phyloP scores from a whole-genome alignment of 2,113 vertebrate genomes.

The Paraplagusia blochii region DNA sequence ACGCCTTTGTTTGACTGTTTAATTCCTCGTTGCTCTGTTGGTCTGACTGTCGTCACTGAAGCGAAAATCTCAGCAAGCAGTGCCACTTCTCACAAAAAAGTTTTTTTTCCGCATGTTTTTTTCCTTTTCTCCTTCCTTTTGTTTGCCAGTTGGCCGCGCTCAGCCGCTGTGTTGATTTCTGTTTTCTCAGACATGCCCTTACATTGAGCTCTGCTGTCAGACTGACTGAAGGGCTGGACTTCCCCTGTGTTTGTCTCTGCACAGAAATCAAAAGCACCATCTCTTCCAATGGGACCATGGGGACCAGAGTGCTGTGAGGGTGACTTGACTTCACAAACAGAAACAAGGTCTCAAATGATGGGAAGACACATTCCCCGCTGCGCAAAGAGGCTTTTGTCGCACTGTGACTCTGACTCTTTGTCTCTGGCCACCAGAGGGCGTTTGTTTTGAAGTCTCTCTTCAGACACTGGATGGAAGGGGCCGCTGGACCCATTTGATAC shows the following conservation, averaged over 20 bases:
- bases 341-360: conserved; percentile 41
- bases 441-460: conserved; percentile 16
- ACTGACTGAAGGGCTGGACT: conserved; percentile 25
- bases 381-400: conserved; percentile 22
- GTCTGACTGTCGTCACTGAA: too few species aligned
- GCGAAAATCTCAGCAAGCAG: too few species aligned
- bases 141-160: conserved; percentile 27
- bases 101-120: not conserved
- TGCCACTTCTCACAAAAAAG: too few species aligned
- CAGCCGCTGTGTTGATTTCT: conserved; percentile 18
- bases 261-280: conserved; percentile 46
- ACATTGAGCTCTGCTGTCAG: conserved; percentile 33
- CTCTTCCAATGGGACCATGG: conserved; percentile 22
- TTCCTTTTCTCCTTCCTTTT: not conserved
- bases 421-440: not conserved
- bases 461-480: not conserved
- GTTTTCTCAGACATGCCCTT: conserved; percentile 13
- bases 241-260: conserved; percentile 37
- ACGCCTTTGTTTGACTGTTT: too few species aligned
- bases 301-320: conserved; percentile 37
- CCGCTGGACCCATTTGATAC: not conserved
- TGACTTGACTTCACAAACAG: conserved; percentile 46
- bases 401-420: conserved; percentile 7
- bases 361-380: conserved; percentile 48
- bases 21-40: too few species aligned